Percentiles rank a stretch among this genome's conserved stretches.
These are phyloP conservation scores for Diarsia dahlii DNA, from an alignment of 2,888 invertebrate species.

Conservation along the genomic window DNA sequence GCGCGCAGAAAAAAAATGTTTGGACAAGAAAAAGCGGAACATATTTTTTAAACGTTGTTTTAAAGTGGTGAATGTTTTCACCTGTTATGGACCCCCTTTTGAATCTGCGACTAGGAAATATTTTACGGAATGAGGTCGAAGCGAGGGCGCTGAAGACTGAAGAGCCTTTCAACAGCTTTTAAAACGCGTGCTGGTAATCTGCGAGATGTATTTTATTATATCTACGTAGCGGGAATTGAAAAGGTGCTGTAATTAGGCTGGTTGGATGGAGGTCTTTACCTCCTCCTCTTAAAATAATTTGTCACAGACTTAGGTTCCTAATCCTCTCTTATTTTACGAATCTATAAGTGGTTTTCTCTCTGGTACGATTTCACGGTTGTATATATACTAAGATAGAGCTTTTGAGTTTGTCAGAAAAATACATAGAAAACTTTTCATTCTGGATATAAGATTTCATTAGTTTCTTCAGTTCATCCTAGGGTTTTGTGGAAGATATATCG, in stretches of 20 bases:
- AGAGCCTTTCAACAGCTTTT: slow-evolving; percentile 62
- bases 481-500: background rate
- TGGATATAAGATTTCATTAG: background rate
- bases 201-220: slow-evolving; percentile 52
- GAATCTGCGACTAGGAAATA: slow-evolving; percentile 58
- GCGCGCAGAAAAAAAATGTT: slow-evolving; percentile 35
- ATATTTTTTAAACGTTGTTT: slow-evolving; percentile 61
- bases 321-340: slow-evolving; percentile 1
- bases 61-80: slow-evolving; percentile 54
- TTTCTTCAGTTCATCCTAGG: background rate
- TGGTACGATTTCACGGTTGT: background rate
- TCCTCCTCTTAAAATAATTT: slow-evolving; percentile 24
- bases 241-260: slow-evolving; percentile 51
- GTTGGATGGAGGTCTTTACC: background rate
- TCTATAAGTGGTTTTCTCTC: background rate
- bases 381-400: background rate
- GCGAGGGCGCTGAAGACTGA: slow-evolving; percentile 57
- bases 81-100: slow-evolving; percentile 57
- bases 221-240: slow-evolving; percentile 32
- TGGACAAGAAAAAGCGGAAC: slow-evolving; percentile 39
- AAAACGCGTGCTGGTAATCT: slow-evolving; percentile 60
- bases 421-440: background rate
- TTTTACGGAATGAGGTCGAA: slow-evolving; percentile 65
- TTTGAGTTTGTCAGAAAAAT: background rate
- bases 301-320: background rate